A percentile compares a stretch with the other conserved stretches of the same genome.
Conservation (phyloP, 2,888 invertebrate species). For the Dolichopus griseipennis region DNA sequence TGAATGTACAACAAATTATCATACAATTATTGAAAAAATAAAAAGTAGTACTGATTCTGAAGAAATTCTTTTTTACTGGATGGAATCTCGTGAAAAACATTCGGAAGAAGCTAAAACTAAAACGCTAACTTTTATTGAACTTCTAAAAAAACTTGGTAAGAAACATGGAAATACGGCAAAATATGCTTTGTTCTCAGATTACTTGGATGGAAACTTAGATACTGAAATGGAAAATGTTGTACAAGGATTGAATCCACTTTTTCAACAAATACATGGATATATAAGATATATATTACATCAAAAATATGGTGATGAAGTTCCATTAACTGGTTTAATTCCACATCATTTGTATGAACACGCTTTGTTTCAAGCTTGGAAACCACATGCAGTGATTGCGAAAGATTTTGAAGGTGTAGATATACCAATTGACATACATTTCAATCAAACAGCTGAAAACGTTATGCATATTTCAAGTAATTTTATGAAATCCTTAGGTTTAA, state of each 20-base stretch:
- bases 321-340: conserved; percentile 14
- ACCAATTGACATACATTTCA: conserved; percentile 48
- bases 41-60: conserved; percentile 33
- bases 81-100: conserved; percentile 35
- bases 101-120: conserved; percentile 24
- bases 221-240: conserved; percentile 53
- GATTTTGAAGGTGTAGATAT: conserved; percentile 26
- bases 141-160: conserved; percentile 25
- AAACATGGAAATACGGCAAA: conserved; percentile 20
- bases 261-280: conserved; percentile 67
- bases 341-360: conserved; percentile 17
- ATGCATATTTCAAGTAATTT: conserved; percentile 71
- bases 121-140: conserved; percentile 24
- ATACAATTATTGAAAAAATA: conserved; percentile 30
- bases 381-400: conserved; percentile 25
- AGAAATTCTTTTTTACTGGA: conserved; percentile 37
- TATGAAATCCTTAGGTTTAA: conserved; percentile 59
- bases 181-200: conserved; percentile 28
- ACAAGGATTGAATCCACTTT: conserved; percentile 64
- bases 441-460: conserved; percentile 54
- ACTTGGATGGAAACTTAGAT: conserved; percentile 27
- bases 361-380: conserved; percentile 24
- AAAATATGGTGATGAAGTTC: neutral
- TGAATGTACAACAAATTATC: too few relatives aligned
- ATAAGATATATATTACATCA: conserved; percentile 54